Evolutionary conservation across 2,113 vertebrate species (phyloP), one percentile per base, ranked within the genome.

Genomic region (Mus spicilegus): DNA sequence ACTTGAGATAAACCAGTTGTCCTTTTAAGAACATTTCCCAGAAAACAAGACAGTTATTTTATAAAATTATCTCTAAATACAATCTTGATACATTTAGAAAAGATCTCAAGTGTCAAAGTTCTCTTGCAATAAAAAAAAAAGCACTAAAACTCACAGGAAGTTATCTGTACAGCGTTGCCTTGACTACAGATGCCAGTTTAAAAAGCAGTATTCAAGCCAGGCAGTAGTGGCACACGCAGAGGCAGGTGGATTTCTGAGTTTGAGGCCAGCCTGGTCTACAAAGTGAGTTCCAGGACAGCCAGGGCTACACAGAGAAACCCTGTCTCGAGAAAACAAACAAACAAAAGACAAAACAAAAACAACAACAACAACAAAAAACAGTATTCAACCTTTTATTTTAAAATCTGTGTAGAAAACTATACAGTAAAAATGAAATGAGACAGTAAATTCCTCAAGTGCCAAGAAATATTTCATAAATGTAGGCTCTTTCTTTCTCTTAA

Each of bases 1-100:
- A 96, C 6, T 69, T 67, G 65, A 87, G 75, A 88, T 86, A 90
- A 51, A 80, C 36, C 20, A 81, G 2, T 19, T 90, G 6, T 76
- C 82, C 72, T 78, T 84, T 81, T 90, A 97, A 85, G 90, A 51
- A 42, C 6, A 89, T 70, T 54, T 91, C 85, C 7, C 9, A 96
- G 26, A 90, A 89, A 90, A 91, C 20, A 93, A 87, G 86, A 72
- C 46, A 91, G 13, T 19, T 54, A 87, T 80, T 91, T 96, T 89
- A 89, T 89, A 92, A 94, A 95, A 93, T 75, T 86, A 51, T 92
- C 58, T 96, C 87, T 78, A 95, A 85, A 72, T 42, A 85, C 39
- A 63, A 51, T 84, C 73, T 82, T 96, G 16, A 30, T n/a, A n/a
- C 4, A 86, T 73, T 67, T 89, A 85, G 8, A 63, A 42, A 93